Evolutionary conservation across 2,113 vertebrate species (phyloP).

Genomic region (Polypterus senegalus): DNA sequence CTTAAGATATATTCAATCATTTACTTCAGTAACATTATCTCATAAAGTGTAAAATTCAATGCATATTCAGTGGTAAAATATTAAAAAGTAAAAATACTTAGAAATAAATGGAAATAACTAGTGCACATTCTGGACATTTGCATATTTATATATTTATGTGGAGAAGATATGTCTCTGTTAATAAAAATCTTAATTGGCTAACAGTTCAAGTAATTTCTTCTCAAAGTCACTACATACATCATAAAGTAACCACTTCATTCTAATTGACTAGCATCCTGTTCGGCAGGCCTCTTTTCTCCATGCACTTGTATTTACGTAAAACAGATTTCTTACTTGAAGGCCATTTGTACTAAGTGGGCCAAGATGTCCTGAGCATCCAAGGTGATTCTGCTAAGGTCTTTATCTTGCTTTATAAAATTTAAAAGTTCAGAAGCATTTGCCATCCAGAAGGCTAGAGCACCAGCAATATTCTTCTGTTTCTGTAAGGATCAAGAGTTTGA

Average conservation of each 20-base stretch:
- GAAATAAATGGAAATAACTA: too few relatives aligned
- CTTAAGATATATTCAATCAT: too few relatives aligned
- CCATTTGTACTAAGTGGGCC: conserved; percentile 93
- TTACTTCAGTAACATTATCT: too few relatives aligned
- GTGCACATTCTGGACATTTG: too few relatives aligned
- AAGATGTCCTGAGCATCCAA: conserved; percentile 90
- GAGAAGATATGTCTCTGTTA: too few relatives aligned
- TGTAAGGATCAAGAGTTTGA: conserved; percentile 43
- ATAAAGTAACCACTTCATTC: not conserved
- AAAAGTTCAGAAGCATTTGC: conserved; percentile 94
- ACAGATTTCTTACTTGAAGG: conserved; percentile 72
- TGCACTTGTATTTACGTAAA: not conserved
- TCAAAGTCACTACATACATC: not conserved
- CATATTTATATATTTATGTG: too few relatives aligned
- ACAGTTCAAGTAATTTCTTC: not conserved
- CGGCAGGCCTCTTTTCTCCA: not conserved
- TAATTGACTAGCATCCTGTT: not conserved
- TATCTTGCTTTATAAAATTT: conserved; percentile 95
- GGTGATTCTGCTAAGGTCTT: conserved; percentile 83
- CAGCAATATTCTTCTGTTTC: conserved; percentile 98
- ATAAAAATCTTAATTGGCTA: not conserved
- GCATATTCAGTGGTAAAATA: too few relatives aligned
- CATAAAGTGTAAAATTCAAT: too few relatives aligned
- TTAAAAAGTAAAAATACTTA: too few relatives aligned
- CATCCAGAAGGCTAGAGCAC: conserved; percentile 98